A percentile compares a stretch with the other conserved stretches of the same genome.
These are phyloP conservation scores for Leptodactylus fuscus DNA, from an alignment of 2,113 vertebrate species.

Conservation along the genomic window DNA sequence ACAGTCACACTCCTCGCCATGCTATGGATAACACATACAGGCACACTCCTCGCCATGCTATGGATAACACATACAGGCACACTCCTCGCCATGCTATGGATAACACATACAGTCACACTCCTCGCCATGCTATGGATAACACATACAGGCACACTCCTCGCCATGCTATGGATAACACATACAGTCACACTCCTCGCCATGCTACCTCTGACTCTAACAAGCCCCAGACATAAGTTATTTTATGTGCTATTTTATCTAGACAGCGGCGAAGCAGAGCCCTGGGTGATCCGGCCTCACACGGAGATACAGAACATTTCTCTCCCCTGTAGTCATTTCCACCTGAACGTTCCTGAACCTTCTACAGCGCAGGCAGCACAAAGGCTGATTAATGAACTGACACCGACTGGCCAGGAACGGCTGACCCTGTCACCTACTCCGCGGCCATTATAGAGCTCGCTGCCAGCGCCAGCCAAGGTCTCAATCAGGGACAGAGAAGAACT, in stretches of 20 bases:
- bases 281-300: background rate
- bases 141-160: too few relatives aligned
- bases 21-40: too few relatives aligned
- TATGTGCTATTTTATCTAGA: background rate
- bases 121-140: too few relatives aligned
- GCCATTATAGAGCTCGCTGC: background rate
- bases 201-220: too few relatives aligned
- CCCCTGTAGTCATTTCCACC: slow-evolving; percentile 13
- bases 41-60: too few relatives aligned
- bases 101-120: too few relatives aligned
- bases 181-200: background rate
- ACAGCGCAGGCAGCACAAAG: background rate
- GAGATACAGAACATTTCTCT: background rate
- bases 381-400: slow-evolving; percentile 16
- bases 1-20: too few relatives aligned
- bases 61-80: too few relatives aligned
- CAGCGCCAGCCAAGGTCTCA: background rate
- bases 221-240: too few relatives aligned
- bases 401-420: background rate
- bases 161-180: too few relatives aligned
- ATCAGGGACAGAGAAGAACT: background rate
- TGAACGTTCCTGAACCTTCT: background rate
- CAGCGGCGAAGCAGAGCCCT: background rate
- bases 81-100: too few relatives aligned
- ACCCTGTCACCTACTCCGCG: background rate